Percentiles rank a stretch among this genome's conserved stretches.
Conservation (phyloP, 2,888 invertebrate species). For the Eubasilissa splendida region DNA sequence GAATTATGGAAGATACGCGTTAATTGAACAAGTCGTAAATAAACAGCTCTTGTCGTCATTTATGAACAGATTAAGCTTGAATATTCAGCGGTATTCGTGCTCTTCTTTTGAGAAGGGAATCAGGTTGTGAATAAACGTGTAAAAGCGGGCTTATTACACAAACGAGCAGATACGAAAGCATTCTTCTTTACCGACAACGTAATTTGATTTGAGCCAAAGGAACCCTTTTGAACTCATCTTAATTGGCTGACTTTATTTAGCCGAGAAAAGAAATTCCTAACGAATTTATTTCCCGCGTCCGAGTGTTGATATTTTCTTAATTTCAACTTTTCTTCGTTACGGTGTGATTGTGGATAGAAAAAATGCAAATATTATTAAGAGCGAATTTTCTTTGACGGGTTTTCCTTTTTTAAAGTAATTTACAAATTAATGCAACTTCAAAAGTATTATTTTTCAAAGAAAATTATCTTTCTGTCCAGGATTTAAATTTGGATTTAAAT, state of each 20-base stretch:
- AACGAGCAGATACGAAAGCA: slow-evolving; percentile 25
- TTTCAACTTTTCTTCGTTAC: slow-evolving; percentile 20
- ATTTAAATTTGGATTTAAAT: not conserved
- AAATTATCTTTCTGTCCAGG: not conserved
- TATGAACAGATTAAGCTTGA: not conserved
- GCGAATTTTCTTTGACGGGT: slow-evolving; percentile 26
- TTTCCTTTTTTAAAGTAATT: slow-evolving; percentile 1
- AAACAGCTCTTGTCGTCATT: too few species aligned
- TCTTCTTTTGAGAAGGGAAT: not conserved
- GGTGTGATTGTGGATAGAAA: slow-evolving; percentile 29
- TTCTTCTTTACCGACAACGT: slow-evolving; percentile 40
- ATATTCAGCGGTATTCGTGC: not conserved
- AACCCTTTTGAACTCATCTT: slow-evolving; percentile 53
- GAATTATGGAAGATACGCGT: too few species aligned
- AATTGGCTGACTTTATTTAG: slow-evolving; percentile 51
- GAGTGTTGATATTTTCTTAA: slow-evolving; percentile 33
- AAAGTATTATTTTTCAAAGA: slow-evolving; percentile 18
- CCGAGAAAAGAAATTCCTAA: slow-evolving; percentile 27
- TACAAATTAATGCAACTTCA: slow-evolving; percentile 19
- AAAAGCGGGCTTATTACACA: slow-evolving; percentile 24
- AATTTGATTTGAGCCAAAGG: slow-evolving; percentile 47
- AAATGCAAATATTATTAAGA: slow-evolving; percentile 39
- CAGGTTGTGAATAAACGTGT: slow-evolving; percentile 2
- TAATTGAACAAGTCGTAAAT: too few species aligned
- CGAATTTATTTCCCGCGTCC: slow-evolving; percentile 22